Conservation (phyloP, 2,797 vertebrate species). For the Sciaenops ocellatus region DNA sequence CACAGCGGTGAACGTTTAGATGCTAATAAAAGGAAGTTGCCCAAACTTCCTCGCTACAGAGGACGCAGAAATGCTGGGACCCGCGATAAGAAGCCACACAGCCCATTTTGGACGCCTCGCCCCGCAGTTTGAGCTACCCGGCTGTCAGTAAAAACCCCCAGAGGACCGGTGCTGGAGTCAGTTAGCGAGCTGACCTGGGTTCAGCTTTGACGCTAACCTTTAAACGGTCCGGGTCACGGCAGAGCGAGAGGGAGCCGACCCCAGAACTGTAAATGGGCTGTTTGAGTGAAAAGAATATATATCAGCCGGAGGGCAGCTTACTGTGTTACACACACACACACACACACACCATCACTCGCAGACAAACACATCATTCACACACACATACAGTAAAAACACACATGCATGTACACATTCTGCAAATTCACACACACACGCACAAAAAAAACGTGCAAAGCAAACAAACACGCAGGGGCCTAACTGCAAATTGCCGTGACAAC, state of each 20-base stretch:
- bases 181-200: constrained; percentile 67
- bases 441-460: constrained; percentile 64
- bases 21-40: too few relatives aligned
- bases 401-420: constrained; percentile 19
- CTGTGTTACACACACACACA: constrained; percentile 61
- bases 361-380: constrained; percentile 60
- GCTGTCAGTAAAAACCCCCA: constrained; percentile 45
- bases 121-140: constrained; percentile 18
- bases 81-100: neutral
- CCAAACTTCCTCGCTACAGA: neutral
- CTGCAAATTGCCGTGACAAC: constrained; percentile 75
- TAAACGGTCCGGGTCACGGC: constrained; percentile 65
- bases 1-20: neutral
- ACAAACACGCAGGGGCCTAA: constrained; percentile 70
- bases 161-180: constrained; percentile 63
- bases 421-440: constrained; percentile 54
- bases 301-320: constrained; percentile 60
- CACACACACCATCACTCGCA: constrained; percentile 12
- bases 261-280: constrained; percentile 78
- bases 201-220: constrained; percentile 74
- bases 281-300: constrained; percentile 72
- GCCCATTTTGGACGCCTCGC: neutral
- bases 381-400: constrained; percentile 45
- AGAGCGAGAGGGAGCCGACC: constrained; percentile 68
- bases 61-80: neutral